Conservation (phyloP, 2,113 vertebrate species). For the Octodon degus region DNA sequence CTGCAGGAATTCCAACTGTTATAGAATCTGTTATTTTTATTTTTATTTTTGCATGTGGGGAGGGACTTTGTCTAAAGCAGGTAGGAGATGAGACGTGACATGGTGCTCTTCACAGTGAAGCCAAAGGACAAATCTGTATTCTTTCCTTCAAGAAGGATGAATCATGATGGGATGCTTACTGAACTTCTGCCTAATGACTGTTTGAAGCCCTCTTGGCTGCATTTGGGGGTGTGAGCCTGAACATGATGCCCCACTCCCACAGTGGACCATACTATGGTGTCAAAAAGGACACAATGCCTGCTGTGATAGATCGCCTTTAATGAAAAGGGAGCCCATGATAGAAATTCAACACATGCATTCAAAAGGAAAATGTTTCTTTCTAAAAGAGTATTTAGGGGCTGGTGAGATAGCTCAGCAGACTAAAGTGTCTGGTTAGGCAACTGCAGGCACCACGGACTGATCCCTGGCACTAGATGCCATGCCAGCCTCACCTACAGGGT, state of each 20-base stretch:
- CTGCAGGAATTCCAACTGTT: background rate
- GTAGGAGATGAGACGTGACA: background rate
- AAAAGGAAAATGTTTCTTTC: slow-evolving; percentile 49
- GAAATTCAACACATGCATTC: slow-evolving; percentile 42
- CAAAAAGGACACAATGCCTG: background rate
- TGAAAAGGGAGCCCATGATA: background rate
- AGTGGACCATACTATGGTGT: background rate
- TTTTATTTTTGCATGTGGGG: background rate
- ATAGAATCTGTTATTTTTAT: background rate
- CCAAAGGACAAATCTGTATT: background rate
- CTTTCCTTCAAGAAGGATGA: background rate
- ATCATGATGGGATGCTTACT: background rate
- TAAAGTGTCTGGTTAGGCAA: no score
- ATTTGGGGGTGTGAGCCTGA: background rate
- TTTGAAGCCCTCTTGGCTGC: background rate
- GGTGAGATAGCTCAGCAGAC: no score
- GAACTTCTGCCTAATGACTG: background rate
- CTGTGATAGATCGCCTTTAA: background rate
- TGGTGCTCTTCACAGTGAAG: background rate
- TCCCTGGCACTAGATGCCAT: no score
- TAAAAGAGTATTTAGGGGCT: background rate
- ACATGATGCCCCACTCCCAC: accelerated
- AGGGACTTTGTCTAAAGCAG: background rate
- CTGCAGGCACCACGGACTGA: no score
- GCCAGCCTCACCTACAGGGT: no score